Evolutionary conservation across 1,140 invertebrate species (phyloP), one percentile per base, ranked within the genome.

Genomic region (Aphis craccivora): DNA sequence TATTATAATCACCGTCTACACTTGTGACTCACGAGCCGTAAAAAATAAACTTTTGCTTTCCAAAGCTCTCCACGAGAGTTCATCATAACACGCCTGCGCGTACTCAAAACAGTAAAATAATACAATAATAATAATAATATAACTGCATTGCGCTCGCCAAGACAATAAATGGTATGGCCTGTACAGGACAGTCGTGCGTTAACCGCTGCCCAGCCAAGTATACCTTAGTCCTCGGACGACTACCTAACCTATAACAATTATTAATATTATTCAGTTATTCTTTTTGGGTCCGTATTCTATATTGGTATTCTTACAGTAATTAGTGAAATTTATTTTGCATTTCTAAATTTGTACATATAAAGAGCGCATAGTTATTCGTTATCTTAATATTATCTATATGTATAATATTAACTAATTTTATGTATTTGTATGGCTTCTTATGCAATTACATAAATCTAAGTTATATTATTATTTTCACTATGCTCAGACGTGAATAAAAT

Each of bases 111-210:
- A 76, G 14, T 5, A 76, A 76, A 76, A 76, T 76, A 76, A 76
- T n/a, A 76, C 30, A 76, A 60, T 60, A 60, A 60, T 60, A 60
- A 67, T 67, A 76, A 76, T 76, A 76, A 76, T 76, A 76, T n/a
- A 76, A n/a, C 60, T 76, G 60, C 60, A 76, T 76, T 76, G 60
- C 60, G 60, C 60, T 14, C 30, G 30, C 14, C 60, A 76, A 76
- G 60, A 76, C 30, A 76, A 76, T 76, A 76, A 76, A 76, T 14
- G 30, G n/a, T 76, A 60, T 76, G n/a, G 14, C 30, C 18, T n/a
- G 60, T 76, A n/a, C n/a, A n/a, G 60, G 14, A 20, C n/a, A 76
- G 60, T 76, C 1, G 60, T 76, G 60, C 30, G 60, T 76, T 76
- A 76, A 76, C 30, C 30, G 60, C 60, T n/a, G 14, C 14, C 30